Conservation (phyloP, 2,888 invertebrate species). For the Cyrtodaria siliqua region DNA sequence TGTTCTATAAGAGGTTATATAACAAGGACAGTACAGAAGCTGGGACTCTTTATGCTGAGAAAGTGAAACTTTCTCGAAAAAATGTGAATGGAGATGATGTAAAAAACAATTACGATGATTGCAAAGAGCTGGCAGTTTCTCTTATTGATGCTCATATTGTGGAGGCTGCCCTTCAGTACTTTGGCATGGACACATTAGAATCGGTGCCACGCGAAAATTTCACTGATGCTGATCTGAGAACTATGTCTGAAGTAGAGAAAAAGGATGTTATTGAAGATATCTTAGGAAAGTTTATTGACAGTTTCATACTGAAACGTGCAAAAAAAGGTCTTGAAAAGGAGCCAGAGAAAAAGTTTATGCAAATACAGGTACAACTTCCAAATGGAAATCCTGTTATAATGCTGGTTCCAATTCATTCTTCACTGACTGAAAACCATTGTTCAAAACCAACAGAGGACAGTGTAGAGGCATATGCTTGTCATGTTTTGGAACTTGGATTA, state of each 20-base stretch:
- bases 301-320: too few species aligned
- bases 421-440: neutral
- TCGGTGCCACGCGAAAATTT: neutral
- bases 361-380: too few species aligned
- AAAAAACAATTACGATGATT: constrained; percentile 27
- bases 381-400: too few species aligned
- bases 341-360: too few species aligned
- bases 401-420: neutral
- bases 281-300: neutral
- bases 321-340: too few species aligned
- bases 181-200: neutral
- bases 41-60: constrained; percentile 17
- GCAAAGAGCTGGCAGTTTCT: constrained; percentile 26
- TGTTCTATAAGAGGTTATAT: constrained; percentile 31
- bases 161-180: constrained; percentile 19
- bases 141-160: constrained; percentile 17
- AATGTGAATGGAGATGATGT: constrained; percentile 23
- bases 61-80: constrained; percentile 7
- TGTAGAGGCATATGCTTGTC: constrained; percentile 2
- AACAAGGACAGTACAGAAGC: constrained; percentile 13
- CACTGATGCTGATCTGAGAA: neutral
- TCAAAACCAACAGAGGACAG: too few species aligned
- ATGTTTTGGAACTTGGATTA: constrained; percentile 13
- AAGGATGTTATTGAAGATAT: neutral
- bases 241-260: constrained; percentile 13